Evolutionary conservation across 2,888 invertebrate genomes (phyloP), one percentile per base, ranked within the genome.

Genomic region (Xanthorhoe designata): DNA sequence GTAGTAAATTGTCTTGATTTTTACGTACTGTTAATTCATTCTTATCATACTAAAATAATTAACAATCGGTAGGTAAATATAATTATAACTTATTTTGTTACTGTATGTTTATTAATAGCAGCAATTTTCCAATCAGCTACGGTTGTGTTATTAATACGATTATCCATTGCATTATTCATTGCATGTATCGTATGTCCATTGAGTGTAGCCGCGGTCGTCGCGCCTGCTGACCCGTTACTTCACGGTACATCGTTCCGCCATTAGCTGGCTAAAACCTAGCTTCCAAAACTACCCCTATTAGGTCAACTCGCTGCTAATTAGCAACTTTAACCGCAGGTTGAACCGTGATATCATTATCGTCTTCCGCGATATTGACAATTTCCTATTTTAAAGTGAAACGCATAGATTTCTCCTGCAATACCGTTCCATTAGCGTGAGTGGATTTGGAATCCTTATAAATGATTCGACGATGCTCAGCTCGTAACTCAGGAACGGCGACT

Each of bases 261-360:
- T 76, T 75, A 77, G 60, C 73, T 70, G 67, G 68, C 72, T 66
- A 73, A 78, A 84, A 80, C 80, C 79, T 57, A 19, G 50, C 53
- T 64, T 61, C 61, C 50, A 56, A 60, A 66, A 64, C 64, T 65
- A 65, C 49, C 68, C 68, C 54, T 18, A 24, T 57, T 61, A 55
- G 18, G 42, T 29, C 35, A 29, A 17, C 47, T 47, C 54, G 10
- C 18, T 52, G 45, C 18, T 57, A 53, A 57, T 58, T 51, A 32
- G 35, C 19, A 62, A 56, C 19, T 18, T 54, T 35, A 45, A 29
- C 35, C 58, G 61, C 9, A 47, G 32, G 19, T 32, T n/a, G 18
- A 17, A 35, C 10, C 10, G 15, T 17, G 18, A 52, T 35, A 32
- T 45, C 19, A 57, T 55, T 62, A 66, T 51, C 24, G 42, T 58